A percentile compares a stretch with the other conserved stretches of the same genome.
Evolutionary conservation across 2,888 invertebrate genomes (phyloP).

Genomic region (Steromphala cineraria): DNA sequence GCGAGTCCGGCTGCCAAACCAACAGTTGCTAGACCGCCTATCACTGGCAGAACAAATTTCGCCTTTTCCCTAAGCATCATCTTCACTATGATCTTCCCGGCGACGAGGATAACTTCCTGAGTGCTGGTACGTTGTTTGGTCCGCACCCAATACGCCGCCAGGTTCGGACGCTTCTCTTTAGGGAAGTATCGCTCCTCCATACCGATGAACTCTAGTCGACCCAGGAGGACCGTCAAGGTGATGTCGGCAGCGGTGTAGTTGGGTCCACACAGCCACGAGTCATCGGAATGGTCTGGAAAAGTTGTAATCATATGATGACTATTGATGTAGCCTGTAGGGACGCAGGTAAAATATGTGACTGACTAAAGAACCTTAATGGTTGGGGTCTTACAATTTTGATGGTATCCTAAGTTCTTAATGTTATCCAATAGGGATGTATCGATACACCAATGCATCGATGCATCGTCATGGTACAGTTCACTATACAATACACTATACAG

Average conservation of each 20-base stretch:
- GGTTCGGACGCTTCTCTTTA: slow-evolving; percentile 47
- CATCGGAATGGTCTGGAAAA: slow-evolving; percentile 38
- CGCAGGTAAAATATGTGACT: too few relatives aligned
- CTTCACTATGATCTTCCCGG: not conserved
- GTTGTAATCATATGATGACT: not conserved
- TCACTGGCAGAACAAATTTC: slow-evolving; percentile 22
- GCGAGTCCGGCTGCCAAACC: slow-evolving; percentile 32
- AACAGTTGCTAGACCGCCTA: slow-evolving; percentile 28
- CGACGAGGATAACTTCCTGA: slow-evolving; percentile 16
- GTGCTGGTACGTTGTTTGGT: slow-evolving; percentile 30
- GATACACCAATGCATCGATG: too few relatives aligned
- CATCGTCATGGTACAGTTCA: too few relatives aligned
- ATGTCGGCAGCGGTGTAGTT: slow-evolving; percentile 62
- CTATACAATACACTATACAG: too few relatives aligned
- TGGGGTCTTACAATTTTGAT: too few relatives aligned
- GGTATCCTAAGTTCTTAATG: too few relatives aligned
- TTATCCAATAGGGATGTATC: too few relatives aligned
- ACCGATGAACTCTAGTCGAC: slow-evolving; percentile 48
- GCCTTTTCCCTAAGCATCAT: slow-evolving; percentile 15
- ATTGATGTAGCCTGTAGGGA: too few relatives aligned
- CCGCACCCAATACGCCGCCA: slow-evolving; percentile 43
- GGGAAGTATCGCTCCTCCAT: slow-evolving; percentile 47
- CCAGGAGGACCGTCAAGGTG: slow-evolving; percentile 44
- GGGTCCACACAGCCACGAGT: slow-evolving; percentile 55
- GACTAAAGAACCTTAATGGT: too few relatives aligned